A percentile compares a stretch with the other conserved stretches of the same genome.
These are phyloP conservation scores for Ichneumoninae sp. DNA, from an alignment of 2,888 invertebrate species.

Conservation along the genomic window DNA sequence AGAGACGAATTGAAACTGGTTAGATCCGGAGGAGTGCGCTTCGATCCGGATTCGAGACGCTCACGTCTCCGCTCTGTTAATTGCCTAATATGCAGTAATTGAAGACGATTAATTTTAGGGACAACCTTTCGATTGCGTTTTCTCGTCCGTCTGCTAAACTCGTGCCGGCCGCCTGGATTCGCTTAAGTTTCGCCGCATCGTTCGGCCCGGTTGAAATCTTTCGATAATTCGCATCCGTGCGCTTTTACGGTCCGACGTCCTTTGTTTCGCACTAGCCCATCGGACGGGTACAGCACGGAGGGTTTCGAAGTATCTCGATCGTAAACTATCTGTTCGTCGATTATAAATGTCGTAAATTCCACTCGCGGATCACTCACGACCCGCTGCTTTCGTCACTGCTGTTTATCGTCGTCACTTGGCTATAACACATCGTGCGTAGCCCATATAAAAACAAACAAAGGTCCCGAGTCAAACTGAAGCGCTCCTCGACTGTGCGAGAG, in stretches of 20 bases:
- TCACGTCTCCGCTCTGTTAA: constrained; percentile 57
- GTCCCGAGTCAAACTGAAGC: not conserved
- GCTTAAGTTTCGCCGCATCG: not conserved
- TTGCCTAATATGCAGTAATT: constrained; percentile 72
- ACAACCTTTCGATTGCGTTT: constrained; percentile 74
- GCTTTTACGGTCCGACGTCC: not conserved
- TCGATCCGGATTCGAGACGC: constrained; percentile 71
- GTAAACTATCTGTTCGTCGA: not conserved
- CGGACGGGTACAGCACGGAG: not conserved
- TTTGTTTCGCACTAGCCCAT: not conserved
- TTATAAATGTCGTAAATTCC: not conserved
- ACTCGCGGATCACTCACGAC: not conserved
- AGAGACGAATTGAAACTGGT: constrained; percentile 81
- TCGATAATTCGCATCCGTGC: not conserved
- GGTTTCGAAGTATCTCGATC: not conserved
- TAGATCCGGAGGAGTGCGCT: constrained; percentile 77
- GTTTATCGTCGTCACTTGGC: not conserved
- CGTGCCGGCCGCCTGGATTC: not conserved
- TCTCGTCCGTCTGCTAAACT: not conserved
- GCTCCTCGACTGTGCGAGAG: not conserved
- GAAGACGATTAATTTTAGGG: constrained; percentile 69
- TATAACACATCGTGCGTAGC: not conserved
- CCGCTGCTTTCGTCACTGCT: not conserved
- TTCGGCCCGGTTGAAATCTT: not conserved
- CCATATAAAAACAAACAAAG: not conserved